Conservation (phyloP, 2,888 invertebrate genomes). For the Rotaria magnacalcarata region DNA sequence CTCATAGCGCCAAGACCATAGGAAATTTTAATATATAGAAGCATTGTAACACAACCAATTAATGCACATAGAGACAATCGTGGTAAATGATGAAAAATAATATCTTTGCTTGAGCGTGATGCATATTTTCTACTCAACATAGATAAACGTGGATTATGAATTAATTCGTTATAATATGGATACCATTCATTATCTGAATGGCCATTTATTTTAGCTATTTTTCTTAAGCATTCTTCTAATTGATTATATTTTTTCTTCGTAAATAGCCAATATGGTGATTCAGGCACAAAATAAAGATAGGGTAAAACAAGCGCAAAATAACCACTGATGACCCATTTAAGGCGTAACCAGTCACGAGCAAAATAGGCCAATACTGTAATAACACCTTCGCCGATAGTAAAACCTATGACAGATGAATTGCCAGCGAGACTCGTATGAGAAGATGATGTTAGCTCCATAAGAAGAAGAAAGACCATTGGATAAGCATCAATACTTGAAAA, state of each 20-base stretch:
- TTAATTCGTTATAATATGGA: not conserved
- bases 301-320: conserved; percentile 11
- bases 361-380: conserved; percentile 1
- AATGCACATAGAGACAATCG: not conserved
- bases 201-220: not conserved
- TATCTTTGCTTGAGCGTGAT: not conserved
- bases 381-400: not conserved
- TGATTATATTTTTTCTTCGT: not conserved
- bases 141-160: not conserved
- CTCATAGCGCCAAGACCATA: not conserved
- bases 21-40: conserved; percentile 25
- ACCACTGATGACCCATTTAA: not conserved
- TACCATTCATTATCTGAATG: not conserved
- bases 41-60: not conserved
- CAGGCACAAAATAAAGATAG: conserved; percentile 16
- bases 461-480: conserved; percentile 28
- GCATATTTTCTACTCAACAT: not conserved
- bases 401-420: not conserved
- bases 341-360: not conserved
- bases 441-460: not conserved
- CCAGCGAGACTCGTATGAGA: conserved; percentile 33
- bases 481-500: conserved; percentile 5
- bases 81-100: not conserved
- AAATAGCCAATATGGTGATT: conserved; percentile 12
- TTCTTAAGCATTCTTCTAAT: not conserved